phyloP scores from a whole-genome alignment of 2,888 invertebrate genomes.

The Mamestra brassicae region DNA sequence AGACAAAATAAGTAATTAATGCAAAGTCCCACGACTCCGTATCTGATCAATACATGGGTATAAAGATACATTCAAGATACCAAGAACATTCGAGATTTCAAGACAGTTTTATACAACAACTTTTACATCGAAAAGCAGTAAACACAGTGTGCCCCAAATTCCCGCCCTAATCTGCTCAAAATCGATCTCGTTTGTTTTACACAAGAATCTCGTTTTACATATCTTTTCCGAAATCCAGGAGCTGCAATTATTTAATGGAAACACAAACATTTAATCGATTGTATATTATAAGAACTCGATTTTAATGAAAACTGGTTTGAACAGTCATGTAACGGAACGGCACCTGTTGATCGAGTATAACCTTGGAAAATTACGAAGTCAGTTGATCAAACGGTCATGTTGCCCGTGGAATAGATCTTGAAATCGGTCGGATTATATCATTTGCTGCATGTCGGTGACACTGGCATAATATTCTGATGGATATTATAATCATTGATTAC shows the following conservation, averaged over 20 bases:
- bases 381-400: no score
- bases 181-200: constrained; percentile 45
- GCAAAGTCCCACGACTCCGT: constrained; percentile 7
- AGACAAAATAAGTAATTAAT: background rate
- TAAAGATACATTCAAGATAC: background rate
- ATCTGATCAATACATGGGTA: constrained; percentile 7
- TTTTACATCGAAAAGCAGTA: constrained; percentile 33
- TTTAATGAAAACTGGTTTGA: constrained; percentile 74
- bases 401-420: constrained; percentile 14
- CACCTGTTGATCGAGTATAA: constrained; percentile 77
- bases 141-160: constrained; percentile 41
- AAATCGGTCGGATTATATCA: constrained; percentile 44
- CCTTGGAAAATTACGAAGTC: constrained; percentile 59
- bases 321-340: constrained; percentile 74
- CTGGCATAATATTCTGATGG: constrained; percentile 51
- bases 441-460: constrained; percentile 70
- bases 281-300: constrained; percentile 64
- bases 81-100: constrained; percentile 1
- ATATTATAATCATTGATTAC: constrained; percentile 69
- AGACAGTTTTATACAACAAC: constrained; percentile 7
- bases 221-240: constrained; percentile 48
- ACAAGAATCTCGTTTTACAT: constrained; percentile 39
- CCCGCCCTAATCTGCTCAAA: constrained; percentile 34
- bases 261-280: constrained; percentile 46
- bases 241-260: constrained; percentile 49